Conservation (phyloP, 2,888 invertebrate species). For the Polymixis lichenea region DNA sequence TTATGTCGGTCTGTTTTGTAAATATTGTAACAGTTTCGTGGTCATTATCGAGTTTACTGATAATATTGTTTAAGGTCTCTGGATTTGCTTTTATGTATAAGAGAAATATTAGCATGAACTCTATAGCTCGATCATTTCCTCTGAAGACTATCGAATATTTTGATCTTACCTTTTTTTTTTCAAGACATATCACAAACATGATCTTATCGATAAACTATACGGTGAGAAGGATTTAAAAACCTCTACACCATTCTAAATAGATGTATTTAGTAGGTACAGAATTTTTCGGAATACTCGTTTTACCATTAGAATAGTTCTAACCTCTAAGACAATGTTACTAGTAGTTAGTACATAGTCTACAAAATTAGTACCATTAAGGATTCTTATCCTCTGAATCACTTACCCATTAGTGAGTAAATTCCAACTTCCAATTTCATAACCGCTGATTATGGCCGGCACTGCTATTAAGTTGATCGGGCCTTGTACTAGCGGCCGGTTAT, state of each 20-base stretch:
- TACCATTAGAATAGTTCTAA: not conserved
- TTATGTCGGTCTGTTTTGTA: constrained; percentile 16
- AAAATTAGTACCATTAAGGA: constrained; percentile 25
- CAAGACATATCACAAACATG: too few relatives aligned
- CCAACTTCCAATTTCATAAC: constrained; percentile 85
- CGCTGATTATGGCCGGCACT: constrained; percentile 78
- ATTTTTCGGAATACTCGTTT: not conserved
- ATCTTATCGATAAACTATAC: too few relatives aligned
- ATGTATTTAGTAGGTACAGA: not conserved
- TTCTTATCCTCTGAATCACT: constrained; percentile 58
- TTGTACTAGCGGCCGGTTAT: constrained; percentile 76
- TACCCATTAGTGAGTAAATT: constrained; percentile 86
- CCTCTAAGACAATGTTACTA: not conserved
- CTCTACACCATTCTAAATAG: not conserved
- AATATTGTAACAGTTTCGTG: constrained; percentile 24
- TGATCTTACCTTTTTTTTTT: too few relatives aligned
- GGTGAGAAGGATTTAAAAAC: too few relatives aligned
- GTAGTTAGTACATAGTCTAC: not conserved
- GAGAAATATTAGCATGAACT: not conserved
- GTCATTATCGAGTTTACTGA: not conserved
- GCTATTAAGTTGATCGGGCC: constrained; percentile 85
- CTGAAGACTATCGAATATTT: too few relatives aligned
- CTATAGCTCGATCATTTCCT: not conserved
- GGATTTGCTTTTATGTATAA: not conserved
- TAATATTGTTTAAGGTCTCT: not conserved